Base-by-base conservation (phyloP, 2,113 vertebrate genomes). In the Salminus brasiliensis region DNA sequence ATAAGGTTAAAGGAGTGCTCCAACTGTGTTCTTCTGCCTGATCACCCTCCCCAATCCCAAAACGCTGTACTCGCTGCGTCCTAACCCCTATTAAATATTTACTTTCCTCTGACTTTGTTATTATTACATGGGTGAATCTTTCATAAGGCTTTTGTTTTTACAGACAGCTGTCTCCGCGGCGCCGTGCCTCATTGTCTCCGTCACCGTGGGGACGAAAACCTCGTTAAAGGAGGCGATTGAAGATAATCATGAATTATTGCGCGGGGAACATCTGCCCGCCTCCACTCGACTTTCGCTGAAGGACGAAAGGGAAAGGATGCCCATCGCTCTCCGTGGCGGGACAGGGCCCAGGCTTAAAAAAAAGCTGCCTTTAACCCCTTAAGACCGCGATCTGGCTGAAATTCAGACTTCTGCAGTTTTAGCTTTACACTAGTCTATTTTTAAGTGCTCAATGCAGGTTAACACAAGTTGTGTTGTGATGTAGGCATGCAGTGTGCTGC, bases 201-300 rank as follows among this genome's bases (percentile, higher is more conserved):
- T 78, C 83, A 85, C 67, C 53, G 16, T 67, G 84, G 83, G 72
- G 83, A 87, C 81, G 77, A 79, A 78, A 73, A 74, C 68, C 85
- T 88, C 79, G 84, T 86, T 88, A 87, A 83, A 85, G 81, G 78
- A 82, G 74, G 78, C 81, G 83, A 88, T 86, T 86, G 81, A 88
- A 87, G 85, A 76, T 84, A 82, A 83, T 88, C 82, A 86, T 87
- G 79, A 87, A 88, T 90, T 87, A 88, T 88, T 82, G 81, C 79
- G 16, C 27, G 32, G 71, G 81, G 72, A 89, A 86, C 85, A 86
- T 85, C 85, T 87, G 89, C 77, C 81, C 74, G 79, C 75, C 80
- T 78, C 49, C 63, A 74, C 60, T 85, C 62, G 72, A 83, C 86
- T 87, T 83, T 76, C 71, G 66, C 76, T 85, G 85, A 88, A 88